Base-by-base conservation (phyloP, 2,113 vertebrate species). In the Halcyon senegalensis region DNA sequence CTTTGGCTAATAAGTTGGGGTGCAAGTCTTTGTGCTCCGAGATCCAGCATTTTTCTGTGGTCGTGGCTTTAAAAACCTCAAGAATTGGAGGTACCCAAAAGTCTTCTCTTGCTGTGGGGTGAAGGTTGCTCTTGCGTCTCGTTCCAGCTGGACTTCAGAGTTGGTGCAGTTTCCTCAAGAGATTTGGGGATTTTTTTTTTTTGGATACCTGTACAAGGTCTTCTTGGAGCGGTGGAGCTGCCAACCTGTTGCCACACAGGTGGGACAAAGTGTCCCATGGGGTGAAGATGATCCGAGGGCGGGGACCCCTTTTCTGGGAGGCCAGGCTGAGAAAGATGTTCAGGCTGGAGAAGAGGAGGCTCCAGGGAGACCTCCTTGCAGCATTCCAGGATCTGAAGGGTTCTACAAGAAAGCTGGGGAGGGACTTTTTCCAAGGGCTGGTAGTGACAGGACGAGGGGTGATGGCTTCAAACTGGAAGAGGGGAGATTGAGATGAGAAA, bases 181-280 rank as follows among this genome's bases (percentile, higher is more conserved):
- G 37, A 30, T 76, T 56, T 19, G 12, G 20, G 33, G 10, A 1
- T 9, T 14, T 18, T 10, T 56, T 25, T 27, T 19, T 46, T 46
- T 46, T 44, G 44, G 50, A 30, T 46, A 39, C 27, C 48, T 33
- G 1, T 23, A 10, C 1, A 1, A 58, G 28, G 19, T 41, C 23
- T 27, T 43, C 43, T 37, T 27, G 37, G 33, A 55, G 24, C 27
- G n/a, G 19, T 18, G 46, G 62, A 39, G n/a, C 48, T 33, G 23
- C 15, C n/a, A 50, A 30, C 31, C 37, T 43, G 72, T n/a, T 25
- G 19, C 31, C 3, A 30, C 1, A 0, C 1, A 2, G 15, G 3
- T 5, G 31, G 69, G 60, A 59, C 33, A 44, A 46, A 46, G 44
- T 18, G 44, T 46, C 44, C 44, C 44, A 4, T 46, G 44, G 44